Base-by-base conservation (phyloP, 1,140 invertebrate species). In the Marisa cornuarietis region DNA sequence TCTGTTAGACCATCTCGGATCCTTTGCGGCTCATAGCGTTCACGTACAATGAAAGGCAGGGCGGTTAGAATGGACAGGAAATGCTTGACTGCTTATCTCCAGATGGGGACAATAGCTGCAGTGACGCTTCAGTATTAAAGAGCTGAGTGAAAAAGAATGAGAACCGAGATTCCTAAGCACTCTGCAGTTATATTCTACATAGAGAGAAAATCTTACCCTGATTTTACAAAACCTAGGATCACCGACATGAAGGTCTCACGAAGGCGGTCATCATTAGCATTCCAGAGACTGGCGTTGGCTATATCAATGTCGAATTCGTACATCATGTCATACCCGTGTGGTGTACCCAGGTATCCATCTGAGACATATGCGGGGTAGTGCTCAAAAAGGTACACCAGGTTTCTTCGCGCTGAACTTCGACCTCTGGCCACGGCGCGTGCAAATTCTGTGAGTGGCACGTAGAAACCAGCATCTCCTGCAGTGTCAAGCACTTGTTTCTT, bases 301-400 rank as follows among this genome's bases (percentile, higher is more conserved):
- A 24, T 2, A 58, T 51, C 69, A n/a, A 22, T 31, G 42, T 71
- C 69, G 52, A 71, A 31, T 13, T 71, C 69, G 42, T 71, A 71
- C 0, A 71, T n/a, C 69, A 71, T 0, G 42, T 71, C 69, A 24
- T 16, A 9, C 6, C 24, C 69, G 22, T 71, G 69, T 8, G 69
- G 42, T 14, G 42, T 71, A 13, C 69, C 69, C 69, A 22, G 49
- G 9, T 71, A 11, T 9, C 26, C 7, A 14, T 18, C 16, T 14
- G 31, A 16, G 14, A 71, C 0, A 26, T 31, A 71, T 16, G 24
- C 49, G 26, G 69, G 69, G 69, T 42, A 71, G 31, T 71, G 42
- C n/a, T 71, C 49, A 26, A 71, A 71, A 26, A 31, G 31, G 42
- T 71, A 71, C n/a, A 71, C 69, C 1, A 71, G 69, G 49, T 71